Conservation (phyloP, 1,140 invertebrate species). For the Aradophagus sp. region DNA sequence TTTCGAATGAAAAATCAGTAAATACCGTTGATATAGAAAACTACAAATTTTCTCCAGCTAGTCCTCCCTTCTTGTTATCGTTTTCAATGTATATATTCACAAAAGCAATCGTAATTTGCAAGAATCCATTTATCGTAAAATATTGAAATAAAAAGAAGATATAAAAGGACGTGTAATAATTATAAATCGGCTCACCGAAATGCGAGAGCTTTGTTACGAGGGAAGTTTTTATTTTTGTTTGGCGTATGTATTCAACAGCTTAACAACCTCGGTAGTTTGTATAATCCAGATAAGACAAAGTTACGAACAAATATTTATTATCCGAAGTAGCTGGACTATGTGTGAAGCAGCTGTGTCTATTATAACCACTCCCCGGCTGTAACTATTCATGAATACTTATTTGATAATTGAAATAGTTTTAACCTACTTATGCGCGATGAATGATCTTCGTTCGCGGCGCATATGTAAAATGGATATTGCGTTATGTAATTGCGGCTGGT, state of each 20-base stretch:
- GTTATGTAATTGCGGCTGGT: too few species aligned
- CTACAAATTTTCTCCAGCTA: too few species aligned
- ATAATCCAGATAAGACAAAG: conserved; percentile 28
- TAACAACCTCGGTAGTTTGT: conserved; percentile 13
- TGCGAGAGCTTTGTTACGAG: neutral
- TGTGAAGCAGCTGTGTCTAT: conserved; percentile 24
- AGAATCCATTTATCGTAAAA: too few species aligned
- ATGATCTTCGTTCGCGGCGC: too few species aligned
- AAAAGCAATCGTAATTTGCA: too few species aligned
- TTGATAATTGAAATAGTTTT: conserved; percentile 23
- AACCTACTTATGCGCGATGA: conserved; percentile 3
- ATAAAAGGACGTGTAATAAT: too few species aligned
- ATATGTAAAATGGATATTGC: too few species aligned
- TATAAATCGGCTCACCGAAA: neutral
- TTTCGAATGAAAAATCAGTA: too few species aligned
- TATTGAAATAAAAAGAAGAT: too few species aligned
- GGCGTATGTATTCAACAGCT: conserved; percentile 6
- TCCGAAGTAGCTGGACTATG: conserved; percentile 15
- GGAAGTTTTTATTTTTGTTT: conserved; percentile 10
- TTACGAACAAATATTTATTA: conserved; percentile 28
- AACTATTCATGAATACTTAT: conserved; percentile 21
- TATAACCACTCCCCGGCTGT: conserved; percentile 22
- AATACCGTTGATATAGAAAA: too few species aligned
- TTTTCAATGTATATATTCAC: too few species aligned
- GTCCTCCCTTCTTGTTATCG: too few species aligned